Base-by-base conservation (phyloP, 2,797 vertebrate genomes). In the Kryptolebias ocellatus region DNA sequence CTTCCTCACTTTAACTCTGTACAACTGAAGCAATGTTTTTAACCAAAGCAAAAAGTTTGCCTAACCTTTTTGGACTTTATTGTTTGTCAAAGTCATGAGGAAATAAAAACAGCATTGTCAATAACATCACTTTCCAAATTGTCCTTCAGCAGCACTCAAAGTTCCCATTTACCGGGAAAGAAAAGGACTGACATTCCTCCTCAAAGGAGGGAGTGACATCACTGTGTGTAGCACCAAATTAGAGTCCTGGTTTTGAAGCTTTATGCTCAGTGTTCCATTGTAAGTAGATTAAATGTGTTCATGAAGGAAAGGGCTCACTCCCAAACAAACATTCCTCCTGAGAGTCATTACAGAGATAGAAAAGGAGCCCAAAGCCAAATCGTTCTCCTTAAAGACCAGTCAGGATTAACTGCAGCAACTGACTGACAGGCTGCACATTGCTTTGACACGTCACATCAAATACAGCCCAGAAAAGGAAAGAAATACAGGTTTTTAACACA, bases 291-390 rank as follows among this genome's bases (percentile, higher is more conserved):
- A 78, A 74, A 87, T 73, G 64, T 74, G 78, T 70, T 86, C 70
- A 72, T 6, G 65, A 74, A 67, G 72, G 64, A 53, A 65, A 47
- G 39, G 68, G 77, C 81, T 83, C 62, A 56, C 54, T 83, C 83
- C 70, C 76, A 86, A 86, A 85, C 83, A 83, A 81, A 84, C 85
- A 87, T 88, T 86, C 82, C 82, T 86, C 55, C 49, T 18, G 15
- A 60, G 65, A 62, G 75, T 60, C 61, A 74, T 83, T 42, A 12
- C 74, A 67, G 53, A 20, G 53, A 77, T 31, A 70, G 67, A 80
- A 77, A 74, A 63, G 46, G 31, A 58, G 79, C 81, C 76, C 60
- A 5, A 46, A 80, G 77, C 65, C 72, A 76, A 63, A 66, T 59
- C 34, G 15, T 27, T 18, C 17, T 18, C 53, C 14, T 29, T n/a